These are phyloP conservation scores for Mirounga angustirostris DNA, from an alignment of 2,113 vertebrate species.

Conservation along the genomic window DNA sequence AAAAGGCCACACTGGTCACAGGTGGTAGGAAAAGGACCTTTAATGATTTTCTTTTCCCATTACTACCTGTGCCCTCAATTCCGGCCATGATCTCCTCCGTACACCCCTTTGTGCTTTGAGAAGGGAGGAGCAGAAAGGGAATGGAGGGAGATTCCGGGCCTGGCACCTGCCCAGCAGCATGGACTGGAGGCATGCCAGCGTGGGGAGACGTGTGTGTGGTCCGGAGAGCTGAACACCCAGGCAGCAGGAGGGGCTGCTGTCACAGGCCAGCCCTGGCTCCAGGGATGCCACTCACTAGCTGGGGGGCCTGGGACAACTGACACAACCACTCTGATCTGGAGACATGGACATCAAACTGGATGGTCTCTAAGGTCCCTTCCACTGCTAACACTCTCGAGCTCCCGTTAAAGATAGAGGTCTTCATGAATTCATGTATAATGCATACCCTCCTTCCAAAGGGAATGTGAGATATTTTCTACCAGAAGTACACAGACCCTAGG, in stretches of 20 bases:
- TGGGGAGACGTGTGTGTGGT: neutral
- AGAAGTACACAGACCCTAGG: neutral
- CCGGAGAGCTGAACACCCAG: neutral
- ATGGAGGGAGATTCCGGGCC: neutral
- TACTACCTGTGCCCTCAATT: neutral
- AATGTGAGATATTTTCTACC: neutral
- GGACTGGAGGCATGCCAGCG: neutral
- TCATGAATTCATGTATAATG: neutral
- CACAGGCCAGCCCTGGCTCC: accelerated
- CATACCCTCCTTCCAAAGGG: neutral
- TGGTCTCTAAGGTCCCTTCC: neutral
- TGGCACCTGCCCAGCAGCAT: neutral
- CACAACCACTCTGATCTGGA: neutral
- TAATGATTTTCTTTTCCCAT: conserved; percentile 38
- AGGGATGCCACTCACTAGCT: neutral
- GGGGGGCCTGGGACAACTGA: neutral
- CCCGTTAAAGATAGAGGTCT: neutral
- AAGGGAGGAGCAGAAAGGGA: neutral
- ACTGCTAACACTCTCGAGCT: neutral
- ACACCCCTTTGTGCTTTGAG: neutral
- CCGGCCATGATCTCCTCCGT: neutral
- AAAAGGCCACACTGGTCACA: conserved; percentile 30
- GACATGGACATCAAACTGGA: neutral
- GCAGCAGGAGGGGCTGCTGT: neutral
- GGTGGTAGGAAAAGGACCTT: conserved; percentile 36